Conservation (phyloP, 2,113 vertebrate genomes). For the Callaeas wilsoni region DNA sequence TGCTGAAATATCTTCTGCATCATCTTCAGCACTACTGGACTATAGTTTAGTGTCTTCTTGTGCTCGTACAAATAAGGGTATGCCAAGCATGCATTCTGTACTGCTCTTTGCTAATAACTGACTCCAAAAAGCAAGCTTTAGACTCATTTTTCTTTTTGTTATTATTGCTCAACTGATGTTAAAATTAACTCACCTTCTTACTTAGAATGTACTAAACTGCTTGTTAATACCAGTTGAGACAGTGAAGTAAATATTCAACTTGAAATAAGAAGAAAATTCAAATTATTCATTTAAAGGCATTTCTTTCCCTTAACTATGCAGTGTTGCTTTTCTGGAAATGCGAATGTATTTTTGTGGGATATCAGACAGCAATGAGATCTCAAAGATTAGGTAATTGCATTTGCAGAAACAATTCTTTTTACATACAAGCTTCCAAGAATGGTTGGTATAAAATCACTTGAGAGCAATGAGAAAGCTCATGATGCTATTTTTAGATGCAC, state of each 20-base stretch:
- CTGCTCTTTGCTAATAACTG: constrained; percentile 46
- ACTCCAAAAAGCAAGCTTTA: background rate
- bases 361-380: background rate
- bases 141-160: background rate
- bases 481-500: background rate
- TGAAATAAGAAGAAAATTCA: background rate
- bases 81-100: constrained; percentile 57
- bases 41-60: constrained; percentile 65
- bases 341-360: background rate
- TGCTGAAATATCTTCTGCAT: constrained; percentile 51
- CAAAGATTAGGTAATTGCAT: background rate
- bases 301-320: background rate
- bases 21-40: constrained; percentile 67
- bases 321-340: background rate
- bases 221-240: background rate
- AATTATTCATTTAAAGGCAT: background rate
- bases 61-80: constrained; percentile 75
- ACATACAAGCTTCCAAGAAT: background rate
- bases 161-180: background rate
- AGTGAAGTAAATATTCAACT: background rate
- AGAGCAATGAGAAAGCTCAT: background rate
- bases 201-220: constrained; percentile 11
- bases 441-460: background rate
- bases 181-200: constrained; percentile 26
- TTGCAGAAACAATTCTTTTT: background rate